Evolutionary conservation across 2,113 vertebrate genomes (phyloP).

Genomic region (Poecilia latipinna): DNA sequence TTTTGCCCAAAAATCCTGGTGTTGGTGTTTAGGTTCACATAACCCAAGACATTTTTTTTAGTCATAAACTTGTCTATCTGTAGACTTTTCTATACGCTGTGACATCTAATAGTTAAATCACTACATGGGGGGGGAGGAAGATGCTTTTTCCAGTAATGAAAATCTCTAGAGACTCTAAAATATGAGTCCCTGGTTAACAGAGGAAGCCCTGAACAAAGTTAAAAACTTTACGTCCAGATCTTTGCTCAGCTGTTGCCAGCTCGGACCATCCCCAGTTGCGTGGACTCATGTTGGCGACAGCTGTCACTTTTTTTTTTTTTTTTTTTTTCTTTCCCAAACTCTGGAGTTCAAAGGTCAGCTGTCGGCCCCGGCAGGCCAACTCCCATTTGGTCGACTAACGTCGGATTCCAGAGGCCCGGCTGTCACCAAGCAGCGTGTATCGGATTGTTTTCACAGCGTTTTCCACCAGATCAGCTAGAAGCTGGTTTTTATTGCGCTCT

Average conservation of each 20-base stretch:
- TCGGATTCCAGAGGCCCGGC: constrained; percentile 36
- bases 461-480: constrained; percentile 54
- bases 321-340: constrained; percentile 60
- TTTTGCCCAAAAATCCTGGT: too few species aligned
- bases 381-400: constrained; percentile 40
- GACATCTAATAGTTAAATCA: not conserved
- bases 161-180: constrained; percentile 4
- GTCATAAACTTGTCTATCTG: not conserved
- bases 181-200: constrained; percentile 41
- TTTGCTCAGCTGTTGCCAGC: constrained; percentile 73
- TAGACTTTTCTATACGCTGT: not conserved
- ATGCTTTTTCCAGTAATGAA: not conserved
- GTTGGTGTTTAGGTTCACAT: too few species aligned
- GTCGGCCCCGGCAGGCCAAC: constrained; percentile 21
- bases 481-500: constrained; percentile 41
- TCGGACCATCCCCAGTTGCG: constrained; percentile 24
- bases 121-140: not conserved
- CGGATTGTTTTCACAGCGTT: constrained; percentile 45
- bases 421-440: constrained; percentile 26
- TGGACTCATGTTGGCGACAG: constrained; percentile 44
- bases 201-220: constrained; percentile 31
- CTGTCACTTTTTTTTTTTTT: constrained; percentile 49
- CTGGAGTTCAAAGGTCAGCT: constrained; percentile 59
- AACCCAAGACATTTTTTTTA: not conserved
- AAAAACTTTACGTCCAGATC: constrained; percentile 58